phyloP scores from a whole-genome alignment of 2,888 invertebrate species.

The Ennomos quercinarius region DNA sequence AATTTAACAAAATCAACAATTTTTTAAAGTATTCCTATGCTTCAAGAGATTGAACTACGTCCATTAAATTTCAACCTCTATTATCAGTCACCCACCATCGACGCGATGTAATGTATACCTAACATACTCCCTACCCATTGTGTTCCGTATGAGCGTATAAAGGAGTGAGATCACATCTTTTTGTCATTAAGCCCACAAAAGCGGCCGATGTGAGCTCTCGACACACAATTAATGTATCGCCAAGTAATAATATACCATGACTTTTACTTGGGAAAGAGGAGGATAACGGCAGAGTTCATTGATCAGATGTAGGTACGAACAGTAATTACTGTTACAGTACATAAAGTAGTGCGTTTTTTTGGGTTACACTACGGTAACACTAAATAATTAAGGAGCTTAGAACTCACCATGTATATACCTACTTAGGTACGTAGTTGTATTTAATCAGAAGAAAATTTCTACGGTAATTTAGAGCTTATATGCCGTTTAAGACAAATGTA shows the following conservation, averaged over 20 bases:
- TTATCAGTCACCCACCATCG: not conserved
- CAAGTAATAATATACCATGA: constrained; percentile 66
- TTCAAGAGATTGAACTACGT: not conserved
- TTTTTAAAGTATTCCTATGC: too few relatives aligned
- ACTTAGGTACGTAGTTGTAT: too few relatives aligned
- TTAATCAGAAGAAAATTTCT: too few relatives aligned
- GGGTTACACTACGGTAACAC: too few relatives aligned
- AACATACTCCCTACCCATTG: constrained; percentile 19
- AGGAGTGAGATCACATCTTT: constrained; percentile 39
- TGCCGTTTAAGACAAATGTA: too few relatives aligned
- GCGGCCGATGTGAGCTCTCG: constrained; percentile 42
- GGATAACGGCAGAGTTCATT: constrained; percentile 31
- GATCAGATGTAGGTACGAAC: too few relatives aligned
- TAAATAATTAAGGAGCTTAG: too few relatives aligned
- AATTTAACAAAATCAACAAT: too few relatives aligned
- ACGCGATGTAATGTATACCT: constrained; percentile 14
- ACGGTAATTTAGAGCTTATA: too few relatives aligned
- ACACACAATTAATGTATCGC: constrained; percentile 64
- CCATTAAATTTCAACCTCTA: constrained; percentile 22
- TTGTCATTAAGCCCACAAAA: constrained; percentile 40
- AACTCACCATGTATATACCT: too few relatives aligned
- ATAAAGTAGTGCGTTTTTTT: not conserved
- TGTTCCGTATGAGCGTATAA: constrained; percentile 24
- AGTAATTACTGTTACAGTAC: constrained; percentile 6
- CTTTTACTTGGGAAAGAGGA: constrained; percentile 53